Base-by-base conservation (phyloP, 2,113 vertebrate genomes). In the Phaethon lepturus region DNA sequence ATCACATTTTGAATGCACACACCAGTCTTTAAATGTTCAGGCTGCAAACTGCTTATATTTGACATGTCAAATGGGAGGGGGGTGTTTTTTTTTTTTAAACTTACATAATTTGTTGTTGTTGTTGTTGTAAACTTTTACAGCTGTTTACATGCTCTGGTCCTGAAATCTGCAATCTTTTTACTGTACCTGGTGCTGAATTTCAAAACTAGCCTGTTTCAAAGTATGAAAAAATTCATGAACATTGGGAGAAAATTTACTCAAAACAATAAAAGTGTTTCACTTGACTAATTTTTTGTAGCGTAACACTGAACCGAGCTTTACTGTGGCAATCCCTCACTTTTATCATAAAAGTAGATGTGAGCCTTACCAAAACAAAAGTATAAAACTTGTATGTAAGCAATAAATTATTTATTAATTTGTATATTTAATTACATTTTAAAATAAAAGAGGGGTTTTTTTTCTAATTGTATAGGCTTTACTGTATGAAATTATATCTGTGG, bases 1-100 rank as follows among this genome's bases (percentile, higher is more conserved):
- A 86, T 62, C 67, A 90, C 80, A 91, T 92, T 90, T 93, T 86
- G 44, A 38, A 38, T 56, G 68, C 60, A 67, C 26, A 72, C 10
- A 33, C 18, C 35, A 45, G 35, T 76, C 77, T 73, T 79, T 71
- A 89, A 81, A 50, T 23, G 59, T 63, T 93, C 56, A 86, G 25
- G 29, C 33, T 78, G 44, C 47, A 85, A 78, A 91, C 13, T 95
- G 17, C 75, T 93, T 86, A 47, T 47, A 52, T 84, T 55, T 81
- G 69, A 72, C 26, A 19, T 35, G 47, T 47, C 79, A 94, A 92
- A 79, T 31, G 5, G 1, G 6, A 2, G 3, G 17, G 33, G 17
- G 16, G 3, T 31, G 7, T 71, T 49, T 13, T 78, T 18, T 24
- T 28, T 56, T 63, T 89, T 77, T 77, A 42, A 86, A 86, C 45